A percentile compares a stretch with the other conserved stretches of the same genome.
phyloP scores from a whole-genome alignment of 2,113 vertebrate species.

The Tautogolabrus adspersus region DNA sequence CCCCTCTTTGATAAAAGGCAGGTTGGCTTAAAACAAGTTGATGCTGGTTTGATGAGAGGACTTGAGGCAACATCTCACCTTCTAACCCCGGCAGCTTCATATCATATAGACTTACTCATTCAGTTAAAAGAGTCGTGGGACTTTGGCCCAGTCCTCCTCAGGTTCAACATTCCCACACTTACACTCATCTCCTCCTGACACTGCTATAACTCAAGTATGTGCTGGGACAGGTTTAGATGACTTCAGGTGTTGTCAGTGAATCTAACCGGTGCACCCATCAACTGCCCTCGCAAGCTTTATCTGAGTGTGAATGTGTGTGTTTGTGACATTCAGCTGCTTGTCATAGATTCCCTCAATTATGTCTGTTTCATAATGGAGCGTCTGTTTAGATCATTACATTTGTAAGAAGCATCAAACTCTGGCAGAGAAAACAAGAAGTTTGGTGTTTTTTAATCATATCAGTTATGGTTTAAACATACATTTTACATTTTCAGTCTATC shows the following conservation, averaged over 20 bases:
- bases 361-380: conserved; percentile 10
- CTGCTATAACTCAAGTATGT: conserved; percentile 49
- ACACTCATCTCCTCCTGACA: conserved; percentile 43
- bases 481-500: too few species aligned
- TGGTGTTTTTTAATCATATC: too few species aligned
- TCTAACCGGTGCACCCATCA: conserved; percentile 34
- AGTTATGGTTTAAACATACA: too few species aligned
- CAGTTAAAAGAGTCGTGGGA: conserved; percentile 17
- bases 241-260: conserved; percentile 38
- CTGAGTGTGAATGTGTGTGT: background rate
- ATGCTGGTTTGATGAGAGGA: conserved; percentile 27
- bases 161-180: conserved; percentile 50
- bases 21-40: conserved; percentile 25
- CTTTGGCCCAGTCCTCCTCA: conserved; percentile 17
- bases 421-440: background rate
- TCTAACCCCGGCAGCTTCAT: conserved; percentile 36
- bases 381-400: conserved; percentile 5
- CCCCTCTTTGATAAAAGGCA: conserved; percentile 14
- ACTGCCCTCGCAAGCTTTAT: conserved; percentile 12
- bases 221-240: conserved; percentile 61
- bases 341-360: conserved; percentile 34
- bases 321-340: background rate
- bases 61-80: conserved; percentile 31
- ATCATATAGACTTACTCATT: conserved; percentile 20
- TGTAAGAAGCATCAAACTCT: background rate